Evolutionary conservation across 2,888 invertebrate genomes (phyloP).

Genomic region (Prosapia bicincta): DNA sequence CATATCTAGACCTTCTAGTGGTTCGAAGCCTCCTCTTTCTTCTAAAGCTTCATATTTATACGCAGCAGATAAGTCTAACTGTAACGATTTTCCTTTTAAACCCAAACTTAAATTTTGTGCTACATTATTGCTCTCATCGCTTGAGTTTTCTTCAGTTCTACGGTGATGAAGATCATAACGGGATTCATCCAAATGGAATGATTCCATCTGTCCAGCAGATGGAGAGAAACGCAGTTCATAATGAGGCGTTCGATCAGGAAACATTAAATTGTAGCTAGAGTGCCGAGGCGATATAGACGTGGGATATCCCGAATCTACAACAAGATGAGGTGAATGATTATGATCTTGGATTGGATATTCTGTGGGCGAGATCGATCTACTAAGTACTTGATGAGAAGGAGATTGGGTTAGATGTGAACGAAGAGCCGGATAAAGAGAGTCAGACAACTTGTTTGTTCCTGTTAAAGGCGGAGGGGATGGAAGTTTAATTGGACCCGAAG

Average conservation of each 20-base stretch:
- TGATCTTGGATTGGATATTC: constrained; percentile 17
- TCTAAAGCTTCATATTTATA: constrained; percentile 20
- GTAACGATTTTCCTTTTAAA: constrained; percentile 53
- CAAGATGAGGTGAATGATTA: constrained; percentile 17
- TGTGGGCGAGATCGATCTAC: constrained; percentile 15
- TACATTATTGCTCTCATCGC: constrained; percentile 58
- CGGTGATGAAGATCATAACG: constrained; percentile 20
- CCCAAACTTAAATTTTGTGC: constrained; percentile 59
- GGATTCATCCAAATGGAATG: constrained; percentile 21
- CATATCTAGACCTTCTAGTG: constrained; percentile 57
- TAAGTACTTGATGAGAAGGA: constrained; percentile 7
- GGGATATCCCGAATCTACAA: constrained; percentile 19
- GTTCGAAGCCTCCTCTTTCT: constrained; percentile 41
- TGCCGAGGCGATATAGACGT: constrained; percentile 16
- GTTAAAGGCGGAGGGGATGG: constrained; percentile 14
- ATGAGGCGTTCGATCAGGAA: constrained; percentile 23
- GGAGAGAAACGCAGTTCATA: constrained; percentile 28
- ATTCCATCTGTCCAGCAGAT: constrained; percentile 17
- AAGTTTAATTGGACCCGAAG: constrained; percentile 8
- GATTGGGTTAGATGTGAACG: constrained; percentile 14
- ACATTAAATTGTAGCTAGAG: constrained; percentile 22
- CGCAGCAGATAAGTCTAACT: constrained; percentile 50
- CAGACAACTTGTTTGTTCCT: constrained; percentile 11
- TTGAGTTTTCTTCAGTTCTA: constrained; percentile 45
- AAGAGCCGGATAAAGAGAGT: constrained; percentile 14